A percentile compares a stretch with the other conserved stretches of the same genome.
phyloP scores from a whole-genome alignment of 2,888 invertebrate species.

The Pomacea canaliculata region DNA sequence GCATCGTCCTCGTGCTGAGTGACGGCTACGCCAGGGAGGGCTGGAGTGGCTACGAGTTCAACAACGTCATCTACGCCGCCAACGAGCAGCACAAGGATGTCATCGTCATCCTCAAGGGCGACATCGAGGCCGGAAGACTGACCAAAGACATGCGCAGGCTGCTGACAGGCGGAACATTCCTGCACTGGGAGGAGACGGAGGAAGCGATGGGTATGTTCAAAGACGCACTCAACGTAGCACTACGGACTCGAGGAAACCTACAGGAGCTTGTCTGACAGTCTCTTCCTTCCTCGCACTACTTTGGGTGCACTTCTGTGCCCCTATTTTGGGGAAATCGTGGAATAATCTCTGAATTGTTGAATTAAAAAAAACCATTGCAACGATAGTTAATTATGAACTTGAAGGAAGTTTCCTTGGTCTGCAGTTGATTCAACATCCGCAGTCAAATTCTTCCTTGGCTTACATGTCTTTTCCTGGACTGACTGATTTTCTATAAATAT shows the following conservation, averaged over 20 bases:
- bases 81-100: slow-evolving; percentile 1
- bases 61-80: slow-evolving; percentile 7
- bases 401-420: no score
- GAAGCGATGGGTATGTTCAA: neutral
- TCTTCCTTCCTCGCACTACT: neutral
- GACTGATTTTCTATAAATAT: no score
- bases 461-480: no score
- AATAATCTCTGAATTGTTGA: no score
- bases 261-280: neutral
- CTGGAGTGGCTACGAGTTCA: neutral
- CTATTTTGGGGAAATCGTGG: no score
- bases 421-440: no score
- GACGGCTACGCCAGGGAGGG: neutral
- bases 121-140: slow-evolving; percentile 5
- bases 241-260: neutral
- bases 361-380: no score
- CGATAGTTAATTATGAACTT: no score
- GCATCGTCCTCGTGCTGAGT: neutral
- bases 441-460: no score
- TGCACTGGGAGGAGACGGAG: neutral
- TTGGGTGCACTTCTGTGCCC: no score
- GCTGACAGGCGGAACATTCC: neutral
- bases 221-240: neutral
- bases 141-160: neutral
- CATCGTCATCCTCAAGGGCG: neutral